Evolutionary conservation across 2,888 invertebrate species (phyloP).

Genomic region (Rhodophaea formosa): DNA sequence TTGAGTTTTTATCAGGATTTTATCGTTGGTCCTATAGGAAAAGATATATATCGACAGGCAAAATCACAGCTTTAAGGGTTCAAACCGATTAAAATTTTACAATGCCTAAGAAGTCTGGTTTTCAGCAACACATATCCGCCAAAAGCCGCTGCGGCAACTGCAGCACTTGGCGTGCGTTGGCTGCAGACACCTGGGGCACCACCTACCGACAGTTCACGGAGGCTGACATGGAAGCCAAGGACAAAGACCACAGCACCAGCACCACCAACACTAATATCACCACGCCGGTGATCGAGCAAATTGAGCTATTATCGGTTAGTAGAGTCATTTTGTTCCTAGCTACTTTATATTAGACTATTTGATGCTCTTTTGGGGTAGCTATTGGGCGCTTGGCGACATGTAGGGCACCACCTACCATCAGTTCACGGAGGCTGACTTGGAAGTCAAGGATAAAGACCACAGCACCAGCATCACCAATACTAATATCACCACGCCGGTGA

Average conservation of each 20-base stretch:
- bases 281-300: constrained; percentile 50
- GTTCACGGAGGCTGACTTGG: constrained; percentile 29
- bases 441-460: constrained; percentile 24
- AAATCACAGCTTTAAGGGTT: too few relatives aligned
- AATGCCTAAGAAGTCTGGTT: neutral
- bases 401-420: neutral
- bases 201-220: constrained; percentile 55
- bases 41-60: too few relatives aligned
- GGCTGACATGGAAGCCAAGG: constrained; percentile 26
- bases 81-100: too few relatives aligned
- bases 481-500: constrained; percentile 39
- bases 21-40: too few relatives aligned
- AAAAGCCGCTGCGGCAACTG: constrained; percentile 72
- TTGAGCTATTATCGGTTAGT: constrained; percentile 56
- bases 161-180: constrained; percentile 72
- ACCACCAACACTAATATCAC: constrained; percentile 25
- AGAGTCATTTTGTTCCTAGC: too few relatives aligned
- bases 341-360: too few relatives aligned
- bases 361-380: too few relatives aligned
- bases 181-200: constrained; percentile 81
- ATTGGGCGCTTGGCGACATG: too few relatives aligned
- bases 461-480: constrained; percentile 17
- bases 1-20: too few relatives aligned
- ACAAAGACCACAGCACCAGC: constrained; percentile 21
- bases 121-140: constrained; percentile 63